A percentile compares a stretch with the other conserved stretches of the same genome.
These are phyloP conservation scores for Phalanger gymnotis DNA, from an alignment of 2,797 vertebrate genomes.

Conservation along the genomic window DNA sequence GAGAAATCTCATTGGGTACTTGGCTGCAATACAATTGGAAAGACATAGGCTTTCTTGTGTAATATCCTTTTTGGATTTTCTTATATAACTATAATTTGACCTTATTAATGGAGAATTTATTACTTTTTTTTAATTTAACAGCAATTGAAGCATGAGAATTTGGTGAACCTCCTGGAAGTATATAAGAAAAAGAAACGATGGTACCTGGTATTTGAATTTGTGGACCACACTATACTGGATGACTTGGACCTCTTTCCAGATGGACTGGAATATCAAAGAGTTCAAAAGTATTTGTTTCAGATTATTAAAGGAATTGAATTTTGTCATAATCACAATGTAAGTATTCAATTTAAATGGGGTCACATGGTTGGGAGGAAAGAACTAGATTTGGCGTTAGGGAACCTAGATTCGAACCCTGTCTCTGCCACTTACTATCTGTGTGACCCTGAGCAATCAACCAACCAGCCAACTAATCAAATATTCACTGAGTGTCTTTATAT, in stretches of 20 bases:
- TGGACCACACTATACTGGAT: conserved; percentile 92
- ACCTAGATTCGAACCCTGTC: not conserved
- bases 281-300: conserved; percentile 90
- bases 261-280: conserved; percentile 86
- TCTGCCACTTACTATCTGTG: not conserved
- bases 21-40: not conserved
- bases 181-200: conserved; percentile 91
- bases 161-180: conserved; percentile 93
- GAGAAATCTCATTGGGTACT: not conserved
- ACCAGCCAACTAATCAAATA: not conserved
- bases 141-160: conserved; percentile 94
- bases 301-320: conserved; percentile 90
- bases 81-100: conserved; percentile 38
- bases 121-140: conserved; percentile 78
- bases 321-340: conserved; percentile 93
- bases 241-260: conserved; percentile 89
- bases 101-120: conserved; percentile 51
- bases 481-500: not conserved
- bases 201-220: conserved; percentile 96
- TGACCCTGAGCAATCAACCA: not conserved
- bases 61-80: conserved; percentile 13
- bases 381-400: not conserved
- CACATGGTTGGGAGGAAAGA: not conserved
- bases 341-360: conserved; percentile 75
- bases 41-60: not conserved